Percentiles rank a stretch among this genome's conserved stretches.
These are phyloP conservation scores for Rhombomys opimus DNA, from an alignment of 2,113 vertebrate genomes.

Conservation along the genomic window DNA sequence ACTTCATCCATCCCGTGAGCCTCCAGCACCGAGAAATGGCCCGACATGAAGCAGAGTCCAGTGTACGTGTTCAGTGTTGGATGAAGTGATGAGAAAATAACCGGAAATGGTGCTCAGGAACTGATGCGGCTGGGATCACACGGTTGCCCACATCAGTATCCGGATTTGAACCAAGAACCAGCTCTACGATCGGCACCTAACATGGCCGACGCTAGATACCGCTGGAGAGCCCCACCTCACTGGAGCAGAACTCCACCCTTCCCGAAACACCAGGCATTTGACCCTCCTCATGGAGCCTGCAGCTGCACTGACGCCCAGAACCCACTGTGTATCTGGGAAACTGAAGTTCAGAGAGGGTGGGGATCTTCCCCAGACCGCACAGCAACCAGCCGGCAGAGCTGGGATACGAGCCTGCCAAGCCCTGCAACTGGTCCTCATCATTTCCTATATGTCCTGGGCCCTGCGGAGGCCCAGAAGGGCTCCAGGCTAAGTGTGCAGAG, in stretches of 20 bases:
- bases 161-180: background rate
- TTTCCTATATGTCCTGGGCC: background rate
- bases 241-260: background rate
- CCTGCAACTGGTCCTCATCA: background rate
- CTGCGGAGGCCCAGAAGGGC: background rate
- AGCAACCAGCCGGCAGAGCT: background rate
- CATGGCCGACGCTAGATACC: accelerated
- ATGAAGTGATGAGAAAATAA: background rate
- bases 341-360: background rate
- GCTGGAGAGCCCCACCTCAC: background rate
- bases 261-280: background rate
- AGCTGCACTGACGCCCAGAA: background rate
- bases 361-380: background rate
- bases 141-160: too few species aligned
- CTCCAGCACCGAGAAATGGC: background rate
- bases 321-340: background rate
- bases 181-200: background rate
- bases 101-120: background rate
- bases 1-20: background rate
- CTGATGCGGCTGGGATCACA: background rate
- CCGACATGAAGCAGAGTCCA: background rate
- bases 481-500: background rate
- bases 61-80: background rate
- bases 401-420: accelerated
- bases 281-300: too few species aligned